Conservation (phyloP, 1,140 invertebrate species). For the Archivesica marissinica region DNA sequence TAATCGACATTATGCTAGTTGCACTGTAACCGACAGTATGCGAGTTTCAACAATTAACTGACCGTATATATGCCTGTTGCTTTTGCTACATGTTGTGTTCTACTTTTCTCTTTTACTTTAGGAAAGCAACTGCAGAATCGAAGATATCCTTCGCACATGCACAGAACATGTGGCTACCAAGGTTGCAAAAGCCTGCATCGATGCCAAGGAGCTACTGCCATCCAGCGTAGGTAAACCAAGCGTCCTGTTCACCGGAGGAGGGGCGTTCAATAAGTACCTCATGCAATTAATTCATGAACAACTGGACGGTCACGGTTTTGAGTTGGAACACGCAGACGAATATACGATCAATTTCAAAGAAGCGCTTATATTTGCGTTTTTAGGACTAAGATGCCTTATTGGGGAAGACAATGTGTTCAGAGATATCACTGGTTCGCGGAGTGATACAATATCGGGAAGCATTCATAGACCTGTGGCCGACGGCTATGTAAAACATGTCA, state of each 20-base stretch:
- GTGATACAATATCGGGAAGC: constrained; percentile 77
- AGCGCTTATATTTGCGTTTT: constrained; percentile 79
- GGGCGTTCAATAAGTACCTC: constrained; percentile 76
- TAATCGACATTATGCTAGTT: no score
- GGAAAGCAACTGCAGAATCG: constrained; percentile 66
- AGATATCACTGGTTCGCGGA: constrained; percentile 72
- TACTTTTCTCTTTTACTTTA: constrained; percentile 42
- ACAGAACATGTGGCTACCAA: constrained; percentile 75
- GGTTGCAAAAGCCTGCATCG: constrained; percentile 68
- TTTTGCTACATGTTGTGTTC: not conserved
- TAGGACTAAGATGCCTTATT: constrained; percentile 77
- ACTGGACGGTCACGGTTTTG: constrained; percentile 65
- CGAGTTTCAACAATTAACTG: no score
- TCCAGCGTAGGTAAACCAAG: constrained; percentile 1
- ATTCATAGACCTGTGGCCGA: constrained; percentile 74
- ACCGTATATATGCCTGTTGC: no score
- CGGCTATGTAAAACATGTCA: constrained; percentile 5
- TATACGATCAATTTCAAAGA: constrained; percentile 81
- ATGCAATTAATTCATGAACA: constrained; percentile 68
- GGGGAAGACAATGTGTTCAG: constrained; percentile 75
- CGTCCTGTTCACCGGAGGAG: constrained; percentile 80
- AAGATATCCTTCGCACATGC: constrained; percentile 75
- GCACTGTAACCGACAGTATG: no score
- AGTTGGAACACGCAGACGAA: constrained; percentile 73
- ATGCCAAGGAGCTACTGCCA: not conserved